Evolutionary conservation across 2,113 vertebrate species (phyloP).

Genomic region (Atlantisia rogersi): DNA sequence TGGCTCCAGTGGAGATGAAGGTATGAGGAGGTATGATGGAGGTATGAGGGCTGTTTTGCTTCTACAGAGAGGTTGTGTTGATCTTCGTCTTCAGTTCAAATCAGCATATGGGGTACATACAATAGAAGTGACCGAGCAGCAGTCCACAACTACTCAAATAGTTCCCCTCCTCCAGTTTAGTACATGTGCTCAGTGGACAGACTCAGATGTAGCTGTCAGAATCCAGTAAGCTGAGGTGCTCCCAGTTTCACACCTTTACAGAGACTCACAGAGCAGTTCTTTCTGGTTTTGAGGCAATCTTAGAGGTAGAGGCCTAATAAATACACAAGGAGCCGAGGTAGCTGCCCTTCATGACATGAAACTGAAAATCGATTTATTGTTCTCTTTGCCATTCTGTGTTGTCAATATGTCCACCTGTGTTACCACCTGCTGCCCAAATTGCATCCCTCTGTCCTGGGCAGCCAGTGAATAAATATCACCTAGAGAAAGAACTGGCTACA

Average conservation of each 20-base stretch:
- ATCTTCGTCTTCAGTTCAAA: background rate
- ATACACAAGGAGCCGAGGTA: background rate
- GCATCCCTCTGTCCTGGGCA: background rate
- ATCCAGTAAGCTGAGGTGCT: background rate
- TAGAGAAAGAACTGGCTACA: background rate
- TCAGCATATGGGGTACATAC: rapidly evolving
- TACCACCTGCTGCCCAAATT: background rate
- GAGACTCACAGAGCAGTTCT: rapidly evolving
- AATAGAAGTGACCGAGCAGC: background rate
- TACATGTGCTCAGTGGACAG: background rate
- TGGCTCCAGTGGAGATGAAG: background rate
- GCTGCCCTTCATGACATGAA: background rate
- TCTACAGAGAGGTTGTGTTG: background rate
- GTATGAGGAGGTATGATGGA: background rate
- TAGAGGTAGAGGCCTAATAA: background rate
- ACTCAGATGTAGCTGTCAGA: background rate
- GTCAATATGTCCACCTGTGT: rapidly evolving
- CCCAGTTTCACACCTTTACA: background rate
- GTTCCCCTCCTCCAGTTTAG: background rate
- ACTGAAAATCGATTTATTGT: background rate
- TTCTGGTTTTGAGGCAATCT: background rate
- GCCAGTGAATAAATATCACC: background rate
- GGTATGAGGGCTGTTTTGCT: background rate
- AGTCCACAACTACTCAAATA: background rate
- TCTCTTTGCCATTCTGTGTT: background rate